phyloP scores from a whole-genome alignment of 1,140 invertebrate genomes.

The Diorhabda elongata region DNA sequence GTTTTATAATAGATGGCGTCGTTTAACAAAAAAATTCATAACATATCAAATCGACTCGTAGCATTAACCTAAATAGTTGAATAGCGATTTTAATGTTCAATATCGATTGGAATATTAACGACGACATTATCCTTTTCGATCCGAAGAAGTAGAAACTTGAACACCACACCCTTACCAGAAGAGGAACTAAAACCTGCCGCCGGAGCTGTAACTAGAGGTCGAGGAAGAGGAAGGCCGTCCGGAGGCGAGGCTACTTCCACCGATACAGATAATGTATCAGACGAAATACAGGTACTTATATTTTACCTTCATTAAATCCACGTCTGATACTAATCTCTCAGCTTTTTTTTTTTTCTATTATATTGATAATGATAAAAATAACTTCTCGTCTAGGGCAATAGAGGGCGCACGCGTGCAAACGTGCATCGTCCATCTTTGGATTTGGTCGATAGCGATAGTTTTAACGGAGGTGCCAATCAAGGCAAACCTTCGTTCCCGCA shows the following conservation, averaged over 20 bases:
- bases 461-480: slow-evolving; percentile 57
- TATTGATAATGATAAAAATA: background rate
- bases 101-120: too few relatives aligned
- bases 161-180: slow-evolving; percentile 43
- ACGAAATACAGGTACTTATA: slow-evolving; percentile 41
- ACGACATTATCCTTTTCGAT: too few relatives aligned
- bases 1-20: too few relatives aligned
- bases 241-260: slow-evolving; percentile 25
- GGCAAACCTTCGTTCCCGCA: slow-evolving; percentile 50
- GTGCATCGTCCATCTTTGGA: slow-evolving; percentile 67
- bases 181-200: slow-evolving; percentile 46
- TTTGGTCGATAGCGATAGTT: slow-evolving; percentile 72
- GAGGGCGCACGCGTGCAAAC: slow-evolving; percentile 45
- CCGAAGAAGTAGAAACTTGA: slow-evolving; percentile 57
- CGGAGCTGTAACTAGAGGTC: slow-evolving; percentile 36
- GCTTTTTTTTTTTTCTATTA: too few relatives aligned
- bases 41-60: too few relatives aligned
- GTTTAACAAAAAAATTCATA: too few relatives aligned
- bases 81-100: too few relatives aligned
- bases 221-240: slow-evolving; percentile 50
- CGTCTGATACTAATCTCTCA: too few relatives aligned
- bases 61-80: too few relatives aligned
- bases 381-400: slow-evolving; percentile 32
- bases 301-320: too few relatives aligned
- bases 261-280: slow-evolving; percentile 39